Percentiles rank a stretch among this genome's conserved stretches.
These are phyloP conservation scores for Ariolimax columbianus DNA, from an alignment of 2,888 invertebrate genomes.

Conservation along the genomic window DNA sequence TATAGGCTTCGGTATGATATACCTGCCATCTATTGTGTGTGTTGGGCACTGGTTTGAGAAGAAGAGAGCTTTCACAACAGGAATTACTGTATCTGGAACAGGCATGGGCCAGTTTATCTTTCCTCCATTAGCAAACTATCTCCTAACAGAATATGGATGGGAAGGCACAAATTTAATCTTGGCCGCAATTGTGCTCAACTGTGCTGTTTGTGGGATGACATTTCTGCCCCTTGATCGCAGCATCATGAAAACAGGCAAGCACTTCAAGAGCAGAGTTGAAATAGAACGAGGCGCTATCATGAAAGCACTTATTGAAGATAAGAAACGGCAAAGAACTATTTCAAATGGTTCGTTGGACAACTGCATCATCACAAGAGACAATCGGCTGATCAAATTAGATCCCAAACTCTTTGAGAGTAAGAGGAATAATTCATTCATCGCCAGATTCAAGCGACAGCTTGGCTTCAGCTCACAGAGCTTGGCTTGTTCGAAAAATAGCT, in stretches of 20 bases:
- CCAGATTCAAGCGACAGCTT: conserved; percentile 67
- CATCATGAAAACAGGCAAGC: background rate
- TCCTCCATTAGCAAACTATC: conserved; percentile 83
- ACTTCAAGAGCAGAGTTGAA: conserved; percentile 46
- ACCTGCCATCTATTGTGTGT: conserved; percentile 94
- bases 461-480: conserved; percentile 71
- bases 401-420: conserved; percentile 63
- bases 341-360: conserved; percentile 77
- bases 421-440: conserved; percentile 68
- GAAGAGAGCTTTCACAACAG: conserved; percentile 95
- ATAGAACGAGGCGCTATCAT: conserved; percentile 74
- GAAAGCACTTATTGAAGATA: conserved; percentile 77
- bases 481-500: conserved; percentile 67
- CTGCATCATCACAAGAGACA: conserved; percentile 77
- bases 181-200: conserved; percentile 88
- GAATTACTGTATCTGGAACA: conserved; percentile 95
- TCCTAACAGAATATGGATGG: conserved; percentile 82
- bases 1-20: conserved; percentile 94
- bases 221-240: conserved; percentile 87
- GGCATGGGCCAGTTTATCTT: conserved; percentile 94
- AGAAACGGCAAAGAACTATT: conserved; percentile 76
- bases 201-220: conserved; percentile 87
- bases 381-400: conserved; percentile 73
- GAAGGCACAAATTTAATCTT: conserved; percentile 86
- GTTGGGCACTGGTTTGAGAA: conserved; percentile 98